Evolutionary conservation across 2,797 vertebrate genomes (phyloP).

Genomic region (Melanotaenia boesemani): DNA sequence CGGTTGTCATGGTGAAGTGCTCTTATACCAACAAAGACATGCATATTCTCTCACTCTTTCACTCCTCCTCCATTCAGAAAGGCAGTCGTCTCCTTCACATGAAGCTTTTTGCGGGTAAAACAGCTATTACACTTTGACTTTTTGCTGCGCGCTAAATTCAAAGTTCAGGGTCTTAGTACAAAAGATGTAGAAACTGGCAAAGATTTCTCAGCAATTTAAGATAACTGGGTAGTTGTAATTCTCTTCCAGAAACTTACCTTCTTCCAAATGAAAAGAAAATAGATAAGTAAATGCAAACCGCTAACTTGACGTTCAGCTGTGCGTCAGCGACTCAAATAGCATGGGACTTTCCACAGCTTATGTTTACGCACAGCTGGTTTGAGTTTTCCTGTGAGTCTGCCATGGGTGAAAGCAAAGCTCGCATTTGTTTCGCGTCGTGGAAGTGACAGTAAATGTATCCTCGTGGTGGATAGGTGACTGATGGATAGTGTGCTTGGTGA

Average conservation of each 20-base stretch:
- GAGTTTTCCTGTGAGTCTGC: constrained; percentile 18
- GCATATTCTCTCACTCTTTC: constrained; percentile 9
- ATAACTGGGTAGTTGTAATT: background rate
- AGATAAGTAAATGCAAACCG: background rate
- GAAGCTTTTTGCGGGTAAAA: constrained; percentile 20
- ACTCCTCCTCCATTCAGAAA: constrained; percentile 15
- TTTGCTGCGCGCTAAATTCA: constrained; percentile 69
- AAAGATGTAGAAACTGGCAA: background rate
- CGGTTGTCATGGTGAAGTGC: constrained; percentile 76
- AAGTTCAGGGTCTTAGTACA: constrained; percentile 51
- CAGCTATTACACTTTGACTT: constrained; percentile 20
- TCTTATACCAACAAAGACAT: constrained; percentile 68
- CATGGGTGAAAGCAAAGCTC: constrained; percentile 11
- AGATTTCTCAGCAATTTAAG: background rate
- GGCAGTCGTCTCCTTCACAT: constrained; percentile 19
- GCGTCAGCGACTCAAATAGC: constrained; percentile 50
- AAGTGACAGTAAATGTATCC: constrained; percentile 10
- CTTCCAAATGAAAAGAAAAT: background rate
- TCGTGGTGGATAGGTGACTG: constrained; percentile 35
- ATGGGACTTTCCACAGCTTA: constrained; percentile 67
- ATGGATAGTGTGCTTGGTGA: constrained; percentile 19
- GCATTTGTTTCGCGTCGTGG: constrained; percentile 7
- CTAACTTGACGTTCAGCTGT: constrained; percentile 19
- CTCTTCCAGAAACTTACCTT: background rate
- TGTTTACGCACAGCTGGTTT: constrained; percentile 52